A percentile compares a stretch with the other conserved stretches of the same genome.
phyloP scores from a whole-genome alignment of 2,888 invertebrate genomes.

The Aplocera efformata region DNA sequence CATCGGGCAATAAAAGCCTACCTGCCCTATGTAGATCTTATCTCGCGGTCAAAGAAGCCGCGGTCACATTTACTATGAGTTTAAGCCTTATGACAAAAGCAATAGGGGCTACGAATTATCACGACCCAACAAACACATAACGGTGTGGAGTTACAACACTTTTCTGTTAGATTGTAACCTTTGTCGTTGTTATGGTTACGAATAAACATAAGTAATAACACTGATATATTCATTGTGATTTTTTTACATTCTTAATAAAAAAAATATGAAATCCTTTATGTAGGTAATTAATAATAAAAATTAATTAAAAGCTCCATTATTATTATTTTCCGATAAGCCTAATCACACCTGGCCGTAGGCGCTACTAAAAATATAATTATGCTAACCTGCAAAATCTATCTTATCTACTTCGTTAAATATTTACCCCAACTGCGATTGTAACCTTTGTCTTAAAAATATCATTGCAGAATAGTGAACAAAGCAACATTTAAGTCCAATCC shows the following conservation, averaged over 20 bases:
- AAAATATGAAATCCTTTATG: too few species aligned
- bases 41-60: constrained; percentile 75
- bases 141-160: constrained; percentile 75
- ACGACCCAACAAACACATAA: constrained; percentile 56
- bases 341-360: constrained; percentile 39
- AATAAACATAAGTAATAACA: constrained; percentile 63
- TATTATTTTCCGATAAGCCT: too few species aligned
- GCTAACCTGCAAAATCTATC: too few species aligned
- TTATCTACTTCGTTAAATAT: too few species aligned
- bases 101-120: constrained; percentile 30
- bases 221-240: too few species aligned
- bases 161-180: constrained; percentile 68
- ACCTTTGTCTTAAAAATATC: too few species aligned
- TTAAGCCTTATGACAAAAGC: constrained; percentile 26
- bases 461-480: too few species aligned
- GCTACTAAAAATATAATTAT: constrained; percentile 16
- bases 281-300: too few species aligned
- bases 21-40: constrained; percentile 76
- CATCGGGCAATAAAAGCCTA: constrained; percentile 64
- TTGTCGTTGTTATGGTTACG: constrained; percentile 58
- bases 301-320: too few species aligned
- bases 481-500: too few species aligned
- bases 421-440: too few species aligned
- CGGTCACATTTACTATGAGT: constrained; percentile 33
- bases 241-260: too few species aligned